Evolutionary conservation across 2,113 vertebrate genomes (phyloP).

Genomic region (Xyliphius kryptos): DNA sequence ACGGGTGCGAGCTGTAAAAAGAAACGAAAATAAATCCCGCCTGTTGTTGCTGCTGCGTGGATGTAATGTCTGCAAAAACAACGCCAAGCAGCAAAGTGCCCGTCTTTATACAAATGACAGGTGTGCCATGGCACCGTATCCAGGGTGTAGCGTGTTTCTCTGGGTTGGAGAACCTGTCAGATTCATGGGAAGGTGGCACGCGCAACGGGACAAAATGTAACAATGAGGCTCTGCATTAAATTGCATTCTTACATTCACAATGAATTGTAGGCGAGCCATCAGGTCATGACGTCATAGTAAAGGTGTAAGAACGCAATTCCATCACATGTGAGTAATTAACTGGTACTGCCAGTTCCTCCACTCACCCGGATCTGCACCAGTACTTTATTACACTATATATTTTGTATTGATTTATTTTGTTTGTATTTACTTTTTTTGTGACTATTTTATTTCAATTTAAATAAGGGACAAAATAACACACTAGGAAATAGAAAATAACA

Average conservation of each 20-base stretch:
- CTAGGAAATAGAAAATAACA: too few species aligned
- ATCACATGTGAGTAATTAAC: slow-evolving; percentile 28
- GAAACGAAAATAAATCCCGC: too few species aligned
- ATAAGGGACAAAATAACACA: too few species aligned
- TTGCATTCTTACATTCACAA: slow-evolving; percentile 1
- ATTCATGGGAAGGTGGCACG: too few species aligned
- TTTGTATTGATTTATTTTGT: too few species aligned
- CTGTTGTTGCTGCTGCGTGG: slow-evolving; percentile 1
- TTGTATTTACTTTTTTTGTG: too few species aligned
- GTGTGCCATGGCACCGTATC: not conserved
- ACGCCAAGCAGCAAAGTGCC: not conserved
- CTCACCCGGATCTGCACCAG: not conserved
- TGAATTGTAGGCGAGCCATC: slow-evolving; percentile 3
- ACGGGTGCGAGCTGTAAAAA: not conserved
- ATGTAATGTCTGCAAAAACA: slow-evolving; percentile 20
- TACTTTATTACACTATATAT: not conserved
- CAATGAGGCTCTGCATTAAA: not conserved
- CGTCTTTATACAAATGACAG: not conserved
- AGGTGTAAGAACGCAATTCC: slow-evolving; percentile 30
- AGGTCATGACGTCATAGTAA: slow-evolving; percentile 17
- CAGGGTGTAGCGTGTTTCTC: not conserved
- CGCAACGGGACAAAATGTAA: not conserved
- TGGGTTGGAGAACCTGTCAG: not conserved
- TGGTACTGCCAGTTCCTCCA: not conserved
- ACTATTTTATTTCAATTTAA: too few species aligned